Evolutionary conservation across 1,140 invertebrate species (phyloP).

Genomic region (Chironomus tepperi): DNA sequence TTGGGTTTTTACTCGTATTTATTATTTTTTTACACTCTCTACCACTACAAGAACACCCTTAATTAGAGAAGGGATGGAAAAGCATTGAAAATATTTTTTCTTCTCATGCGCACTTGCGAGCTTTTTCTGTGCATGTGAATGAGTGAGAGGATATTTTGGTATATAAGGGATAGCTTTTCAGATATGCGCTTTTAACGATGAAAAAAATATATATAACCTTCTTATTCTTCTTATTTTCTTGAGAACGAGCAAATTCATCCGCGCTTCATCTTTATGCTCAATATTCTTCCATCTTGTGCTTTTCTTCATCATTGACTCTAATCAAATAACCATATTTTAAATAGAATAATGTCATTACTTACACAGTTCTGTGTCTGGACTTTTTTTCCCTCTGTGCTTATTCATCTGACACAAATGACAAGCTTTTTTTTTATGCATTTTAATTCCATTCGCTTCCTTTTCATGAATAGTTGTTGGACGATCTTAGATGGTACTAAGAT

Average conservation of each 20-base stretch:
- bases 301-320: not conserved
- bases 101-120: constrained; percentile 5
- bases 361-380: not conserved
- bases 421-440: not conserved
- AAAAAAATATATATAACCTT: no score
- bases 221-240: not conserved
- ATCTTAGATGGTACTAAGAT: no score
- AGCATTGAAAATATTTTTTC: constrained; percentile 1
- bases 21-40: not conserved
- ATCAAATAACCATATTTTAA: constrained; percentile 24
- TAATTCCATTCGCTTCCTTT: not conserved
- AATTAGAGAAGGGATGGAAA: constrained; percentile 19
- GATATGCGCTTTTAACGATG: not conserved
- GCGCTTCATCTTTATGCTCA: not conserved
- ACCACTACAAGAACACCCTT: not conserved
- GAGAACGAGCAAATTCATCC: not conserved
- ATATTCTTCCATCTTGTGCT: not conserved
- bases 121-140: not conserved
- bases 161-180: constrained; percentile 8
- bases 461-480: no score
- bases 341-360: not conserved
- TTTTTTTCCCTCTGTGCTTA: not conserved
- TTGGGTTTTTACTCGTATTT: constrained; percentile 2
- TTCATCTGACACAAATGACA: not conserved
- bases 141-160: not conserved